Conservation (phyloP, 2,113 vertebrate genomes). For the Copsychus sechellarum region DNA sequence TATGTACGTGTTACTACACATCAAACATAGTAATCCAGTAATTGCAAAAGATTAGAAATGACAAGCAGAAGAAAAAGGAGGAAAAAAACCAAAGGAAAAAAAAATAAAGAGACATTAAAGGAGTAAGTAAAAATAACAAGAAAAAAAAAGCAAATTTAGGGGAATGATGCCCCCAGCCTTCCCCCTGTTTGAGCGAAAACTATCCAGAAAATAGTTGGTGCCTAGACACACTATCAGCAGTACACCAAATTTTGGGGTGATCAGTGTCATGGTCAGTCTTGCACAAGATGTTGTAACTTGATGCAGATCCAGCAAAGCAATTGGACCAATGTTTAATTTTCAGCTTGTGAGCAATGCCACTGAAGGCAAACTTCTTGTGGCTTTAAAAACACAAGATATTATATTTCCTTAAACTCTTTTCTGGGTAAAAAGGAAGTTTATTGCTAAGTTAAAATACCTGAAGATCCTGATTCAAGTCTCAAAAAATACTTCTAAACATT, state of each 20-base stretch:
- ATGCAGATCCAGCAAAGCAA: neutral
- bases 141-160: neutral
- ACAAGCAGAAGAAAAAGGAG: neutral
- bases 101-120: neutral
- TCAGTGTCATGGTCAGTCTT: neutral
- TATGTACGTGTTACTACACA: neutral
- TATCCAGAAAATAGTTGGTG: neutral
- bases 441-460: neutral
- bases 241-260: neutral
- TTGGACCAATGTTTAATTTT: neutral
- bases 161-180: neutral
- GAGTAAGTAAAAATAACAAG: neutral
- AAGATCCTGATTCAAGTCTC: neutral
- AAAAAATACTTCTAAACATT: neutral
- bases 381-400: neutral
- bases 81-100: neutral
- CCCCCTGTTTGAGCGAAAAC: neutral
- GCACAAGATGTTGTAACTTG: neutral
- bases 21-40: neutral
- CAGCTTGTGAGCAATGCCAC: neutral
- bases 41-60: neutral
- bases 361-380: neutral
- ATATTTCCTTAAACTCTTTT: neutral
- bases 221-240: neutral
- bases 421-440: neutral